Base-by-base conservation (phyloP, 1,140 invertebrate genomes). In the Polyergus mexicanus region DNA sequence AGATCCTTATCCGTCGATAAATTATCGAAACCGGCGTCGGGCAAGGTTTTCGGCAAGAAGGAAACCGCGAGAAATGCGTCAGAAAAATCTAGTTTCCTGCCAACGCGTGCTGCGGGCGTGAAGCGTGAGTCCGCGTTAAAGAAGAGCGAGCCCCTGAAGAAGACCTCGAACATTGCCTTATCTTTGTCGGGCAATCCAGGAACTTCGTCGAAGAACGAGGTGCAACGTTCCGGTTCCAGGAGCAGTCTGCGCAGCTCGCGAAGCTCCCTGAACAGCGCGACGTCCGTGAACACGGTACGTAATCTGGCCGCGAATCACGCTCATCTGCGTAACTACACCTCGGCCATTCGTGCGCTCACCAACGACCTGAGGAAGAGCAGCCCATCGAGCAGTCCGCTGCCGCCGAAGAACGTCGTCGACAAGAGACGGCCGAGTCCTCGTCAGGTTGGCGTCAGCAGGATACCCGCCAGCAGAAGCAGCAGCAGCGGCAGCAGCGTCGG, bases 261-360 rank as follows among this genome's bases (percentile, higher is more conserved):
- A 6, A 98, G 97, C 89, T 98, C 98, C 0, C 95, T 98, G 35
- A 98, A 98, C 89, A 98, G 97, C 92, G 96, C 97, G 1, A 97
- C 97, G 0, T 98, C 98, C 6, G 97, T 98, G 0, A 97, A 97
- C 88, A 98, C 97, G 0, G 97, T 98, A 0, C 95, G 97, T 83
- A 96, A 97, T 68, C 95, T 97, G 25, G 95, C 96, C 2, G 93
- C 95, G 0, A 94, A 93, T 77, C 78, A 86, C 47, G 74, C 84
- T 22, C 94, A 93, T n/a, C 68, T 92, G 5, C 93, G 91, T 65
- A 94, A 88, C 87, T 95, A 95, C 89, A 95, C 91, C 4, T 94
- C 95, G 32, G 92, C 95, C 1, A 94, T 95, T 77, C 86, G 94
- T 35, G 93, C 93, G 25, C 85, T 94, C 28, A 94, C 95, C n/a